phyloP scores from a whole-genome alignment of 2,797 vertebrate genomes.

The Sarcophilus harrisii region DNA sequence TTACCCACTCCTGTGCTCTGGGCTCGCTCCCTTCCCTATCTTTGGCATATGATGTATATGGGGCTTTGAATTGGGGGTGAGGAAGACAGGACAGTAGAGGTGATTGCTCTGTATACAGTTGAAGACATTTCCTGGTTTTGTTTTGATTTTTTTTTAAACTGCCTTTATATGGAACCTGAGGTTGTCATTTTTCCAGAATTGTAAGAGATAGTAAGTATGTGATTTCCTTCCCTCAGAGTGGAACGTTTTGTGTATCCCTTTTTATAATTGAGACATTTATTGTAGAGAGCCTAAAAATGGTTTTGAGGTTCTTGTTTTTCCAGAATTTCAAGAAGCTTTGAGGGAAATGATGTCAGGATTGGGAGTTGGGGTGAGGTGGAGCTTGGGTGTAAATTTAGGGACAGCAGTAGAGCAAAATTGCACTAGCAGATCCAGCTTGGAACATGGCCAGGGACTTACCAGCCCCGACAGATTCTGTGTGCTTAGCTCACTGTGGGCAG shows the following conservation, averaged over 20 bases:
- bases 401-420: background rate
- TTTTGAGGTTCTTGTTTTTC: background rate
- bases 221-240: too few species aligned
- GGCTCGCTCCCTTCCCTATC: background rate
- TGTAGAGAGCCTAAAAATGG: background rate
- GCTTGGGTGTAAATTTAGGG: background rate
- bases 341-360: background rate
- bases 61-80: background rate
- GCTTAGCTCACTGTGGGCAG: background rate
- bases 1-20: background rate
- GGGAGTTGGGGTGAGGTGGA: background rate
- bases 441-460: background rate
- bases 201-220: background rate
- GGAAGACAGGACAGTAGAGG: background rate
- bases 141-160: background rate
- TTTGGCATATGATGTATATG: background rate
- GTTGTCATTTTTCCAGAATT: background rate
- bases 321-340: background rate
- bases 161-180: background rate
- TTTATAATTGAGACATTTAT: background rate
- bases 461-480: background rate
- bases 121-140: background rate
- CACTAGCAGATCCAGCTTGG: background rate
- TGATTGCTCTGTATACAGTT: background rate
- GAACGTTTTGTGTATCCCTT: background rate